Evolutionary conservation across 1,140 invertebrate genomes (phyloP).

Genomic region (Mactra quadrangularis): DNA sequence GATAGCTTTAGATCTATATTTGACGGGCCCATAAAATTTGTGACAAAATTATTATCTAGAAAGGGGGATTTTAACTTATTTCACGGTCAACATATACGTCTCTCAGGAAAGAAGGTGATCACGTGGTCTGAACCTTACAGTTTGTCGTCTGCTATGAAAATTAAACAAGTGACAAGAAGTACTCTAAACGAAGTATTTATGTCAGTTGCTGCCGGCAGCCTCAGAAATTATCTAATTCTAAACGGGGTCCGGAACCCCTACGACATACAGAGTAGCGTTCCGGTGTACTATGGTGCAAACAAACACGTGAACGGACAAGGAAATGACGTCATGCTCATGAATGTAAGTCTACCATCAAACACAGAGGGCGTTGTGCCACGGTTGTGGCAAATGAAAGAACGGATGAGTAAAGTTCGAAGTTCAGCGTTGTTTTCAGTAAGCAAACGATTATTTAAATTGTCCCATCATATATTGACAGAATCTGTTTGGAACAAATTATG

Average conservation of each 20-base stretch:
- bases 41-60: conserved; percentile 83
- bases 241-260: conserved; percentile 82
- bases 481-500: conserved; percentile 68
- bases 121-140: conserved; percentile 84
- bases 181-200: conserved; percentile 86
- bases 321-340: conserved; percentile 83
- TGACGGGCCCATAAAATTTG: conserved; percentile 85
- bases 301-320: conserved; percentile 40
- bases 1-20: conserved; percentile 84
- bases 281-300: conserved; percentile 81
- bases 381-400: conserved; percentile 86
- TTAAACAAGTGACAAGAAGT: conserved; percentile 85
- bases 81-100: conserved; percentile 72
- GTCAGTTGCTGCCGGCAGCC: conserved; percentile 85
- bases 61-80: conserved; percentile 79
- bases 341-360: conserved; percentile 84
- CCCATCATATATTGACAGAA: conserved; percentile 70
- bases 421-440: conserved; percentile 85
- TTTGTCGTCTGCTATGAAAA: conserved; percentile 77
- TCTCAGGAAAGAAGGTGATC: conserved; percentile 80
- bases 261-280: conserved; percentile 84
- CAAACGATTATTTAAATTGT: conserved; percentile 81
- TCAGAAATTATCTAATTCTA: conserved; percentile 81
- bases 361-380: conserved; percentile 86
- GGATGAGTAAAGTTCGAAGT: conserved; percentile 84